phyloP scores from a whole-genome alignment of 2,888 invertebrate genomes.

The Elysia crispata region DNA sequence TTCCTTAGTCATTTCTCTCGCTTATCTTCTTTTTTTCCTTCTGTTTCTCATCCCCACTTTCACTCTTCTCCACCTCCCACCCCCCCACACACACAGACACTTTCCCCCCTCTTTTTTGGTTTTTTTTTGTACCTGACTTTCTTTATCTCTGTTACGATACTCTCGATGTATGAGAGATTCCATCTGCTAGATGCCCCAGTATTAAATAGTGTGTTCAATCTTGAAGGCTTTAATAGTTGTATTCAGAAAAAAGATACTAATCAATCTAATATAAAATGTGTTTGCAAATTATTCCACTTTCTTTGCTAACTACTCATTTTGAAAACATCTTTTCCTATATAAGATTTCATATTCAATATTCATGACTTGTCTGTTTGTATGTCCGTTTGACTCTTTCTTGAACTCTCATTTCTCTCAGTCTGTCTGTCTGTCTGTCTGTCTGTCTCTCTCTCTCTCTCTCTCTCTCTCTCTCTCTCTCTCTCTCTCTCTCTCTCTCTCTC shows the following conservation, averaged over 20 bases:
- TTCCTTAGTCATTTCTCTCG: no score
- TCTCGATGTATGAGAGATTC: no score
- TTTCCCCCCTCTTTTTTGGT: background rate
- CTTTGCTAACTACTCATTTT: no score
- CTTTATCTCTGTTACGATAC: background rate
- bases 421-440: no score
- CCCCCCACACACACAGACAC: no score
- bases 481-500: background rate
- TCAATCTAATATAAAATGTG: no score
- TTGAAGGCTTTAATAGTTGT: no score
- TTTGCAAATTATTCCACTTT: no score
- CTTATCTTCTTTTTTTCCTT: slow-evolving; percentile 5
- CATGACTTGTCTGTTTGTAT: slow-evolving; percentile 19
- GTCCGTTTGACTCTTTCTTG: slow-evolving; percentile 35
- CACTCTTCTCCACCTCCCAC: background rate
- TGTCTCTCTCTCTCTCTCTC: background rate
- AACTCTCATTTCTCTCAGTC: no score
- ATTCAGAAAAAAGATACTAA: no score
- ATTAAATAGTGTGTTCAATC: no score
- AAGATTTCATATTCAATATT: slow-evolving; percentile 34
- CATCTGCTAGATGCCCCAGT: no score
- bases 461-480: background rate
- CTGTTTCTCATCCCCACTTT: slow-evolving; percentile 21
- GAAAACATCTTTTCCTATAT: background rate
- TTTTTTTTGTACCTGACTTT: background rate